Evolutionary conservation across 64 coral and sea anemone species (phyloP), one percentile per base, ranked within the genome.

Genomic region (Stichodactyla mertensii): DNA sequence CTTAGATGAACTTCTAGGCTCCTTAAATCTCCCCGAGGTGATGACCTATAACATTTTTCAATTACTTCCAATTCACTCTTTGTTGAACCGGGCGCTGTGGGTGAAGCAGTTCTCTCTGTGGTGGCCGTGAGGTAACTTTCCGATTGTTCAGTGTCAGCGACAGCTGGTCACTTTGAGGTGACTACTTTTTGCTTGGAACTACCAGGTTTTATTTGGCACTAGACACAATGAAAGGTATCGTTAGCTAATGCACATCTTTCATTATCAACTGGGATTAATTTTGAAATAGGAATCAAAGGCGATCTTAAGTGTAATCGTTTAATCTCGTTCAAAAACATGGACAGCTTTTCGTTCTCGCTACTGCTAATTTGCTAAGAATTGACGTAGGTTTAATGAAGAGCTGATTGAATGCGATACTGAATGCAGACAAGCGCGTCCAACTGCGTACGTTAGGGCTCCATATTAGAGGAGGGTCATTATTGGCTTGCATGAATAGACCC

Each of bases 301-400:
- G 36, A 74, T 74, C 69, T 74, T 23, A 74, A 74, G 69, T 74
- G 69, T 31, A 74, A 74, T 74, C 26, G 23, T 31, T 23, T 74
- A 74, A 74, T 74, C 69, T 74, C 7, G 6, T 74, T 74, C 23
- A 74, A 74, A 74, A 74, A 74, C 69, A 74, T 31, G 69, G 26
- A 13, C 69, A 26, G 69, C 12, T 11, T 74, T 31, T 74, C 4
- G 7, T 1, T 74, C 27, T 31, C 69, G 0, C 24, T 28, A 23
- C 69, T 74, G 24, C 69, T 74, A 74, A 74, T 74, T 74, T 74
- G 0, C 69, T 26, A 23, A 74, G 22, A 26, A 74, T 74, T 74
- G 69, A 74, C 69, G 69, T 23, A 74, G 69, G 19, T 74, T 31
- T 74, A 31, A 27, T 12, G 11, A 10, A 74, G 6, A 31, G 69